Percentiles rank a stretch among this genome's conserved stretches.
Evolutionary conservation across 1,140 invertebrate species (phyloP).

Genomic region (Planococcus citri): DNA sequence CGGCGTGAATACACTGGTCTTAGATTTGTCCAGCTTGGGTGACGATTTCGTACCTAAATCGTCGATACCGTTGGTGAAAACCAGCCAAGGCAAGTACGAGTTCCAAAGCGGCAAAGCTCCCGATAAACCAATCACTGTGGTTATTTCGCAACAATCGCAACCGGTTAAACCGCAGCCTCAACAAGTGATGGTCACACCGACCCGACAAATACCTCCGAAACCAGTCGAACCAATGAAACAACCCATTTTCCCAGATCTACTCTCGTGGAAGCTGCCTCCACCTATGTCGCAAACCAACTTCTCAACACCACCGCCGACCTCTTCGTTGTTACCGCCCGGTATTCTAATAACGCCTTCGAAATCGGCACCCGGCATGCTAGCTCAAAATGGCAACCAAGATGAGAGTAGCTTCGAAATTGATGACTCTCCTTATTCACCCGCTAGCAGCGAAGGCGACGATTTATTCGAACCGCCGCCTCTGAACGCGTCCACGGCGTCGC

Average conservation of each 20-base stretch:
- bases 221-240: not conserved
- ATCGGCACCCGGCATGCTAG: not conserved
- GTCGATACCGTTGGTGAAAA: not conserved
- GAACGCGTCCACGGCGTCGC: not conserved
- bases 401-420: conserved; percentile 10
- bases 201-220: not conserved
- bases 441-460: conserved; percentile 69
- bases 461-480: conserved; percentile 66
- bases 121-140: not conserved
- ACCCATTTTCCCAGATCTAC: not conserved
- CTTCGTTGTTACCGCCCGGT: not conserved
- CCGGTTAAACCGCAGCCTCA: not conserved
- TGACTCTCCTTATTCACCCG: conserved; percentile 72
- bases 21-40: conserved; percentile 22
- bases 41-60: conserved; percentile 11
- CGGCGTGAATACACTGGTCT: not conserved
- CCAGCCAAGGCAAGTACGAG: not conserved
- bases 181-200: not conserved
- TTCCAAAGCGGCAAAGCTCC: not conserved
- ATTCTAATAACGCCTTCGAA: not conserved
- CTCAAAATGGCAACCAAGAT: not conserved
- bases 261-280: not conserved
- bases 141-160: not conserved
- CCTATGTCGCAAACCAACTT: not conserved
- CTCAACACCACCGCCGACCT: not conserved